These are phyloP conservation scores for Harmothoe impar DNA, from an alignment of 2,888 invertebrate species.

Conservation along the genomic window DNA sequence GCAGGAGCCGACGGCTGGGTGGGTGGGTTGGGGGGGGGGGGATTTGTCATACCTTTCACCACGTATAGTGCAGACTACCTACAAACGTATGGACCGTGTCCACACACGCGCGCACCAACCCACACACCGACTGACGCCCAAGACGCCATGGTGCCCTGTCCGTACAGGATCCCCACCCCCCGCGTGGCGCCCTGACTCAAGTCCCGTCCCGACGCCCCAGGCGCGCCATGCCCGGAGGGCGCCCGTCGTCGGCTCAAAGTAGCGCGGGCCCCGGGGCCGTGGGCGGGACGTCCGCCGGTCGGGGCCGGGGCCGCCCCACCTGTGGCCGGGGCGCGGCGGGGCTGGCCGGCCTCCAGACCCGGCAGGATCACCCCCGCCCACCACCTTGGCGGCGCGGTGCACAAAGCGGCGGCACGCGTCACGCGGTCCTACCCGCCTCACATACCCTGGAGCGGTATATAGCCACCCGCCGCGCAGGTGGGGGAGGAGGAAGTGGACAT, in stretches of 20 bases:
- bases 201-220: background rate
- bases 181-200: conserved; percentile 5
- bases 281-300: conserved; percentile 26
- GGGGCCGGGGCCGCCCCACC: conserved; percentile 5
- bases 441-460: background rate
- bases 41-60: background rate
- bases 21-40: background rate
- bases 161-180: background rate
- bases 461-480: background rate
- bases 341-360: conserved; percentile 43
- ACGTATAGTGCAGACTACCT: background rate
- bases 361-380: background rate
- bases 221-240: background rate
- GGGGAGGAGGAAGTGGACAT: conserved; percentile 13
- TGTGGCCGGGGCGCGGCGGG: background rate
- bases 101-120: background rate
- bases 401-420: conserved; percentile 36
- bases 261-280: conserved; percentile 7
- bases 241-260: conserved; percentile 46
- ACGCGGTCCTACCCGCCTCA: background rate
- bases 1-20: background rate
- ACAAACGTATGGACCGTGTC: conserved; percentile 2
- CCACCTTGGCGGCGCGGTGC: background rate
- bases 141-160: background rate
- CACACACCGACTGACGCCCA: background rate